Evolutionary conservation across 2,113 vertebrate species (phyloP).

Genomic region (Paedocypris sp.): DNA sequence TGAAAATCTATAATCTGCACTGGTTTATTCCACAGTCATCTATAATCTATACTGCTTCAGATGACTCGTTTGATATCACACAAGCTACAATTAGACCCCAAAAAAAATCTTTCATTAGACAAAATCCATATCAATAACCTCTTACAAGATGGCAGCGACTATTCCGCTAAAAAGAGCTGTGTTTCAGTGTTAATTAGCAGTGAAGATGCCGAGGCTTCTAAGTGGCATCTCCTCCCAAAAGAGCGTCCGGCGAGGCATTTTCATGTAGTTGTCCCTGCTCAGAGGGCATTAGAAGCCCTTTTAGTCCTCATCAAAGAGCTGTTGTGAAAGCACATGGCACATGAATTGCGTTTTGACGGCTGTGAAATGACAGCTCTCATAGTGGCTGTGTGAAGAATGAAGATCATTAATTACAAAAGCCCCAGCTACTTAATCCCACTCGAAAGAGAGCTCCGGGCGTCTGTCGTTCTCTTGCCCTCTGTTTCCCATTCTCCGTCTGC

Average conservation of each 20-base stretch:
- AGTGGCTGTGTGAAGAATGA: slow-evolving; percentile 63
- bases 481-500: background rate
- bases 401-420: slow-evolving; percentile 94
- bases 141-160: background rate
- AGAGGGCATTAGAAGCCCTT: slow-evolving; percentile 14
- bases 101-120: too few species aligned
- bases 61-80: too few species aligned
- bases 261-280: slow-evolving; percentile 11
- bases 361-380: slow-evolving; percentile 50
- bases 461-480: slow-evolving; percentile 10
- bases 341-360: slow-evolving; percentile 35
- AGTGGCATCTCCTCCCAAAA: background rate
- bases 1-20: too few species aligned
- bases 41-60: too few species aligned
- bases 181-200: slow-evolving; percentile 12
- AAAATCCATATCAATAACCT: background rate
- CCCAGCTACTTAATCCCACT: slow-evolving; percentile 78
- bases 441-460: slow-evolving; percentile 77
- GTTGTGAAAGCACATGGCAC: slow-evolving; percentile 22
- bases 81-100: too few species aligned
- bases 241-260: background rate
- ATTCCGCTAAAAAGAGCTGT: background rate
- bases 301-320: slow-evolving; percentile 5
- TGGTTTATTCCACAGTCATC: too few species aligned
- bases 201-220: slow-evolving; percentile 1